Percentiles rank a stretch among this genome's conserved stretches.
Evolutionary conservation across 2,888 invertebrate genomes (phyloP).

Genomic region (Icerya purchasi): DNA sequence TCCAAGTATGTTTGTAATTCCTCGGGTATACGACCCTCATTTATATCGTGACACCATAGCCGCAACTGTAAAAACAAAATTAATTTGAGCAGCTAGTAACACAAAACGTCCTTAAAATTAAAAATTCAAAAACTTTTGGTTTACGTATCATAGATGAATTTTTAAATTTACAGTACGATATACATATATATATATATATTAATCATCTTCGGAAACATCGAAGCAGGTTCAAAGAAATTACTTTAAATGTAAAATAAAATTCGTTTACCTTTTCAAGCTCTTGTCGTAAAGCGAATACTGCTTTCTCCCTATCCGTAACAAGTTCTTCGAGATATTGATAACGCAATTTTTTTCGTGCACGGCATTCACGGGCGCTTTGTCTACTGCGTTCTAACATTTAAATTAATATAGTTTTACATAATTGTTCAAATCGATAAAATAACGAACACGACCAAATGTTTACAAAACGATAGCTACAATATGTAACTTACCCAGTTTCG

Average conservation of each 20-base stretch:
- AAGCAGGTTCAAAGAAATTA: not conserved
- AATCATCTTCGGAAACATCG: not conserved
- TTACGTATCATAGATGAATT: not conserved
- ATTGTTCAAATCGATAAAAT: no score
- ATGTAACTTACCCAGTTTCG: constrained; percentile 52
- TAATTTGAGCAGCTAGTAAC: not conserved
- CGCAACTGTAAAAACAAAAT: constrained; percentile 41
- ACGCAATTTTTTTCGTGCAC: constrained; percentile 85
- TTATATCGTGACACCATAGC: constrained; percentile 57
- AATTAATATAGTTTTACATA: no score
- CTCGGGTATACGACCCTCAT: constrained; percentile 58
- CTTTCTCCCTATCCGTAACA: constrained; percentile 78
- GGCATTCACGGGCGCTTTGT: constrained; percentile 91
- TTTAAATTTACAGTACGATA: not conserved
- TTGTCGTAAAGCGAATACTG: constrained; percentile 63
- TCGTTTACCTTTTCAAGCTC: constrained; percentile 67
- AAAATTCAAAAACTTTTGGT: no score
- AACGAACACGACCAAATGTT: no score
- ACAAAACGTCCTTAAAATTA: no score
- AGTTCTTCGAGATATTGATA: constrained; percentile 93
- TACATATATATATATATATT: not conserved
- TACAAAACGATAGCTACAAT: no score
- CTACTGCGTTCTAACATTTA: constrained; percentile 88
- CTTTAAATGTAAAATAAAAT: not conserved
- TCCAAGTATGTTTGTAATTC: constrained; percentile 53